Percentiles rank a stretch among this genome's conserved stretches.
Conservation (phyloP, 2,888 invertebrate genomes). For the Rotaria sp. region DNA sequence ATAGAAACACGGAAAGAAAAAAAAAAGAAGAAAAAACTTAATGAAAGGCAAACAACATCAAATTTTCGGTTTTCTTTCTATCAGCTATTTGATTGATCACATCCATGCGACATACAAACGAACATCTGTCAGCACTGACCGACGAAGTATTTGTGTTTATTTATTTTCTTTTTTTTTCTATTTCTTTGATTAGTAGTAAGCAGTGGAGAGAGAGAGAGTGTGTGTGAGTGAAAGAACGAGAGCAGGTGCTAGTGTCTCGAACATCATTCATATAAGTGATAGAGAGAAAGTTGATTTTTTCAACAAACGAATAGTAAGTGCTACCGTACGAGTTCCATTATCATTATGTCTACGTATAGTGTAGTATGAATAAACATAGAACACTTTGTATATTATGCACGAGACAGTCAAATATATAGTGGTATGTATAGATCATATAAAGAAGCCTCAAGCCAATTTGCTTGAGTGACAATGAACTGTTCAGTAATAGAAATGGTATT, state of each 20-base stretch:
- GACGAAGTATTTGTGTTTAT: conserved; percentile 3
- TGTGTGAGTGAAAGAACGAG: not conserved
- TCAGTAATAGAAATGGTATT: not conserved
- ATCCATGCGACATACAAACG: not conserved
- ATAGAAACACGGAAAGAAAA: not conserved
- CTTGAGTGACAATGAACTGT: conserved; percentile 1
- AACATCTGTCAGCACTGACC: conserved; percentile 15
- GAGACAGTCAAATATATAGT: not conserved
- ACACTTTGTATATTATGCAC: not conserved
- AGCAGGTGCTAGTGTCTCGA: not conserved
- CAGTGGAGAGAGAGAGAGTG: not conserved
- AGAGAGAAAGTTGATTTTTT: conserved; percentile 2
- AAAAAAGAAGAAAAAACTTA: not conserved
- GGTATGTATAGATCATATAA: not conserved
- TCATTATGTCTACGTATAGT: not conserved
- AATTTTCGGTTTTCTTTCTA: not conserved
- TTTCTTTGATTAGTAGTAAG: not conserved
- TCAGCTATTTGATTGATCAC: not conserved
- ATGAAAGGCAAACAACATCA: not conserved
- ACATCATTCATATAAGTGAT: not conserved
- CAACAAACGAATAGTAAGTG: not conserved
- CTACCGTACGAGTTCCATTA: not conserved
- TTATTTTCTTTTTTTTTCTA: not conserved
- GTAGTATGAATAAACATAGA: not conserved
- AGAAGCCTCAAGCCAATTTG: not conserved